Evolutionary conservation across 2,888 invertebrate species (phyloP), one percentile per base, ranked within the genome.

Genomic region (Trachelus iudaicus): DNA sequence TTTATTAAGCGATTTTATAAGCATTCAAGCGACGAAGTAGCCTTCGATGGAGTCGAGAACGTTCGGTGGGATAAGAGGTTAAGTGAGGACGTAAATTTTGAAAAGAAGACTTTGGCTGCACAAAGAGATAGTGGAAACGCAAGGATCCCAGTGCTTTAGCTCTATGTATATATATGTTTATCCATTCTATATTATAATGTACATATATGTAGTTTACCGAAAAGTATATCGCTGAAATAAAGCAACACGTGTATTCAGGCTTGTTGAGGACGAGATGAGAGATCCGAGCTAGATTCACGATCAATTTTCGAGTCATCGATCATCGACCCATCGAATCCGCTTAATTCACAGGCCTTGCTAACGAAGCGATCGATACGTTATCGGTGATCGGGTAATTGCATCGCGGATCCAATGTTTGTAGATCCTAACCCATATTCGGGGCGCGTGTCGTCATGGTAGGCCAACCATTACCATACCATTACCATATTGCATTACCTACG

Each of bases 341-440:
- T 73, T 71, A n/a, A 71, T 71, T 71, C 71, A 23, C 12, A 77
- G 69, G 79, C 77, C 75, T 78, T 80, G 82, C 82, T 85, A 85
- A 85, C 85, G 84, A 85, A 83, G 82, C 81, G 81, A 85, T 85
- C 85, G 69, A 69, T 75, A 73, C 35, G 33, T 71, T 23, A 11
- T 30, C 34, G 23, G 37, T 34, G 78, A 76, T 71, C 76, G 76
- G 69, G 78, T 73, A 76, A 78, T 34, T 76, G 69, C 71, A 69
- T 40, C 31, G 76, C 68, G 69, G 56, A 71, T 69, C 40, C 69
- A 78, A 80, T 78, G 76, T 78, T 80, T 75, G 80, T 76, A 75
- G 75, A 76, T 78, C 78, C 78, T 76, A 79, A 78, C 40, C 71
- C 37, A 75, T 77, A 73, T 78, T 73, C 78, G 73, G 31, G 75